Evolutionary conservation across 2,113 vertebrate genomes (phyloP).

Genomic region (Ceuthmochares aereus): DNA sequence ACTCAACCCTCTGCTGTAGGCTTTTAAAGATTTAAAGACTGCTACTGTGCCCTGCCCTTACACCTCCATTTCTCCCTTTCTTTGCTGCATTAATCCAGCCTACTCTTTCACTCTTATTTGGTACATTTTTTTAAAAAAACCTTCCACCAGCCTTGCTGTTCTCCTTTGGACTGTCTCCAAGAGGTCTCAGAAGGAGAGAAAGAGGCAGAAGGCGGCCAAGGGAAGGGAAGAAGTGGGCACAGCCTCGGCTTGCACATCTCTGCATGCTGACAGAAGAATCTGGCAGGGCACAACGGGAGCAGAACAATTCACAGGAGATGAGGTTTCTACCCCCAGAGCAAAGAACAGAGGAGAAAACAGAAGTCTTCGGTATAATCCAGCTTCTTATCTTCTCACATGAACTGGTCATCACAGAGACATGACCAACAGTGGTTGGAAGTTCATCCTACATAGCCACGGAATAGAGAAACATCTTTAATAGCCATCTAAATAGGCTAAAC

Average conservation of each 20-base stretch:
- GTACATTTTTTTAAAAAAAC: not conserved
- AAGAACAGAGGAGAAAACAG: not conserved
- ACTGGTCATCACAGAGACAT: not conserved
- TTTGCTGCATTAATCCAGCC: not conserved
- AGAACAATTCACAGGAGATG: accelerated
- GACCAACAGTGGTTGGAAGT: not conserved
- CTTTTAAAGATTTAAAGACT: not conserved
- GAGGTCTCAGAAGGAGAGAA: not conserved
- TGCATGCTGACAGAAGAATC: not conserved
- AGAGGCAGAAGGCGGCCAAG: not conserved
- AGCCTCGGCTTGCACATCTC: not conserved
- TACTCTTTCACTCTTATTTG: not conserved
- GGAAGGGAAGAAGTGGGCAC: not conserved
- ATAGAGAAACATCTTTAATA: not conserved
- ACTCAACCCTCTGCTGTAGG: not conserved
- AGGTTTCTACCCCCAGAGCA: not conserved
- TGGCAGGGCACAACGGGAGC: not conserved
- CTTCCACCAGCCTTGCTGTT: not conserved
- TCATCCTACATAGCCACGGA: not conserved
- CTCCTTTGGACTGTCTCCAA: not conserved
- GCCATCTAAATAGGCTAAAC: not conserved
- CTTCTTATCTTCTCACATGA: not conserved
- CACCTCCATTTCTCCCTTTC: accelerated
- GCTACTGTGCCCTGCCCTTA: not conserved
- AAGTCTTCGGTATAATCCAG: not conserved